Evolutionary conservation across 2,888 invertebrate species (phyloP), one percentile per base, ranked within the genome.

Genomic region (Peribatodes rhomboidaria): DNA sequence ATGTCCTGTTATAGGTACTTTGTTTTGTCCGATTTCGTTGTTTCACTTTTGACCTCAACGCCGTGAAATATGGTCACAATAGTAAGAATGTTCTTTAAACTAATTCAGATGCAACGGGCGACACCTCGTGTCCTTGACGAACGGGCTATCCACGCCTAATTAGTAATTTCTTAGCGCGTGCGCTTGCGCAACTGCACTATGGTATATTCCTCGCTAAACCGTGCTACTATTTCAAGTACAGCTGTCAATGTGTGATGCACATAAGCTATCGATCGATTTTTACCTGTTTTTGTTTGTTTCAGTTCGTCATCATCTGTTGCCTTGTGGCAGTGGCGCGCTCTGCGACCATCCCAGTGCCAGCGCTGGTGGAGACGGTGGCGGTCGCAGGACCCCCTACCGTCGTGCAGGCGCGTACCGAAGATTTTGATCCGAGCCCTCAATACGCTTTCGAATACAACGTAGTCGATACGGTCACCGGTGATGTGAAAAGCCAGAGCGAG

Each of bases 401-500:
- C 16, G 42, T 18, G 7, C 35, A 55, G 10, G 82, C 82, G 49
- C 75, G 81, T 39, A 59, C 90, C 0, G 92, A 91, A 65, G 87
- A 94, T 64, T 94, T 93, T 75, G 94, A 94, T 77, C 89, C 94
- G 0, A 83, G 90, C 57, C 95, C 95, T 0, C 94, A 94, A 79
- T 95, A 95, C 84, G 81, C 80, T 50, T 91, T 86, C 69, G 90
- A 87, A 37, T 92, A 91, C 70, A 79, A 87, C 55, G 90, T 92
- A 16, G 86, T 86, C 0, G 91, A 92, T 67, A 75, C 87, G 2
- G 80, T 88, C 39, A 90, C 91, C 54, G 90, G 90, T 1, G 91
- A 91, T 74, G 87, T 85, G 79, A 91, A 91, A 76, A 89, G 85
- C 69, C 90, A 88, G 68, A 81, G 79, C 8, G 94, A 94, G 70